phyloP scores from a whole-genome alignment of 2,888 invertebrate species.

The Agrypnus murinus region DNA sequence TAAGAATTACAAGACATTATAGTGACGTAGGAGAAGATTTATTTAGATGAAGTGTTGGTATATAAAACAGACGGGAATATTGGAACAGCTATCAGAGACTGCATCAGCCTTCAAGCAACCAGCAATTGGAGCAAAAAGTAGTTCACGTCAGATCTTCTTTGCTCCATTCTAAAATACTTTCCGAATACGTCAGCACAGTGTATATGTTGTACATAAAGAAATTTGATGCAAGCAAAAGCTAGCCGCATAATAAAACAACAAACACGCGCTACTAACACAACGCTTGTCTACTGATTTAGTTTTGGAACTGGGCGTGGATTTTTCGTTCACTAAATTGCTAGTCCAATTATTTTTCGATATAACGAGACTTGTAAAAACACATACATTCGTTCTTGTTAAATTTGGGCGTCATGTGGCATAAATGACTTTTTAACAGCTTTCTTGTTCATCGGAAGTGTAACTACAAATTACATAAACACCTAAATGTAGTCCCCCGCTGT shows the following conservation, averaged over 20 bases:
- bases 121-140: slow-evolving; percentile 32
- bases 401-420: slow-evolving; percentile 37
- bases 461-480: slow-evolving; percentile 40
- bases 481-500: slow-evolving; percentile 18
- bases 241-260: slow-evolving; percentile 37
- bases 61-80: slow-evolving; percentile 34
- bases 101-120: slow-evolving; percentile 39
- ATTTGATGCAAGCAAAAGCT: slow-evolving; percentile 21
- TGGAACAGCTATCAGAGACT: slow-evolving; percentile 38
- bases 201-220: slow-evolving; percentile 11
- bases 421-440: slow-evolving; percentile 43
- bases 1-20: slow-evolving; percentile 36
- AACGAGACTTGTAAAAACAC: slow-evolving; percentile 39
- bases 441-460: slow-evolving; percentile 31
- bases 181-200: slow-evolving; percentile 23
- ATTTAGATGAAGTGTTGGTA: slow-evolving; percentile 32
- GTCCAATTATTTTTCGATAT: slow-evolving; percentile 53
- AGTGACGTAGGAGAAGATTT: slow-evolving; percentile 31
- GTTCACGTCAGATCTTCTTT: slow-evolving; percentile 20
- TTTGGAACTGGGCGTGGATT: slow-evolving; percentile 42
- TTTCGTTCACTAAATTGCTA: slow-evolving; percentile 43
- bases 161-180: slow-evolving; percentile 28
- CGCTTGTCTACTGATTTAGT: slow-evolving; percentile 45
- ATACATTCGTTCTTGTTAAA: slow-evolving; percentile 38
- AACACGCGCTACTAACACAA: slow-evolving; percentile 21